Base-by-base conservation (phyloP, 2,797 vertebrate species). In the Sebastes cheni region DNA sequence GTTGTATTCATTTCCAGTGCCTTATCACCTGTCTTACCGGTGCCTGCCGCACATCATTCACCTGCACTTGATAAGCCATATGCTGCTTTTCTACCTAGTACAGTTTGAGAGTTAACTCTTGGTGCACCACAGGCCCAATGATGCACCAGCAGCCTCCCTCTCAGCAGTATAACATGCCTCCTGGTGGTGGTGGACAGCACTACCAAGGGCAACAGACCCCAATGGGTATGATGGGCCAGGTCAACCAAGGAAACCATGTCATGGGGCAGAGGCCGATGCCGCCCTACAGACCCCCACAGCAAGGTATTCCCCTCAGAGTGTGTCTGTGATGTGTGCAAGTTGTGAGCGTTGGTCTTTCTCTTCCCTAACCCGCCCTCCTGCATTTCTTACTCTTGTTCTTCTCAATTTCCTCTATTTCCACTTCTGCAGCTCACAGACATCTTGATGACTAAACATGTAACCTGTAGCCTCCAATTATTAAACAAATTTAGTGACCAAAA, bases 201-300 rank as follows among this genome's bases (percentile, higher is more conserved):
- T 99, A 99, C 93, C 98, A 99, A 90, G 98, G 97, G 23, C 99
- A 99, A 82, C 98, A 99, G 92, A 98, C 96, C 12, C 97, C 99
- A 1, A 98, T 99, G 97, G 97, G 95, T 72, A 99, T 99, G 97
- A 99, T 99, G 97, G 96, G 97, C 27, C 98, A 98, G 88, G 98
- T 98, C 77, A 98, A 95, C 94, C 98, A 99, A 89, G 98, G 98
- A 72, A 99, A 97, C 91, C 99, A 99, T 66, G 98, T 99, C 92
- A 99, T 99, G 95, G 97, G 96, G 18, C 99, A 99, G 95, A 97
- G 99, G 84, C 98, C 98, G 83, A 99, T 99, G 95, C 99, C 99
- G 20, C 98, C 98, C 0, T 99, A 99, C 88, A 97, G 98, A 86
- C 98, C 99, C 3, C 98, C 98, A 22, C 99, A 99, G 90, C 98